Evolutionary conservation across 2,797 vertebrate genomes (phyloP).

Genomic region (Craterocephalus amniculus): DNA sequence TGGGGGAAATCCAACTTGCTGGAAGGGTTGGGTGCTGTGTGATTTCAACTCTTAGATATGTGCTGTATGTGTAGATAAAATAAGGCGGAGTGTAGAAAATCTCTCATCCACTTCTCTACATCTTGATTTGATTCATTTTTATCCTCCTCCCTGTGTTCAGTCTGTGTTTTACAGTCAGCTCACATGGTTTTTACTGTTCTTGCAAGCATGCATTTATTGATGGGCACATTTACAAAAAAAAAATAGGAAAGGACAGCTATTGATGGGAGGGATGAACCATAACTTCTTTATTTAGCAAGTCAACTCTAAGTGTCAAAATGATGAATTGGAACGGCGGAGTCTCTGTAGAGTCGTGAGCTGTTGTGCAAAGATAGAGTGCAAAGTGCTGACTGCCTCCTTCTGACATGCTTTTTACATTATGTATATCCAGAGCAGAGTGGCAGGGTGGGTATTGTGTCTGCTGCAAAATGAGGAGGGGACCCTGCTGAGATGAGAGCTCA

Average conservation of each 20-base stretch:
- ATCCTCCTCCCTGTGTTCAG: conserved; percentile 1
- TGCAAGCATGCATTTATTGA: conserved; percentile 13
- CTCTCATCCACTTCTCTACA: conserved; percentile 18
- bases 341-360: conserved; percentile 46
- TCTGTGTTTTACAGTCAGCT: conserved; percentile 12
- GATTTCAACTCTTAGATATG: conserved; percentile 34
- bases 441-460: conserved; percentile 32
- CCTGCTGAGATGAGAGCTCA: conserved; percentile 52
- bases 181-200: conserved; percentile 14
- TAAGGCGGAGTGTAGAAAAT: conserved; percentile 6
- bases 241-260: conserved; percentile 26
- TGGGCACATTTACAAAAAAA: conserved; percentile 17
- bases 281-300: conserved; percentile 63
- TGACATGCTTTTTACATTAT: conserved; percentile 49
- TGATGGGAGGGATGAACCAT: conserved; percentile 44
- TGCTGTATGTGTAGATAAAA: conserved; percentile 17
- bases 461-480: conserved; percentile 26
- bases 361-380: conserved; percentile 51
- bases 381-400: conserved; percentile 70
- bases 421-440: conserved; percentile 39
- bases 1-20: background rate
- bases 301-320: conserved; percentile 57
- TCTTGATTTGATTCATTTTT: conserved; percentile 45
- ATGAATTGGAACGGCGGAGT: conserved; percentile 46
- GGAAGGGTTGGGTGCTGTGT: conserved; percentile 9